phyloP scores from a whole-genome alignment of 1,140 invertebrate genomes.

The Papilio aristodemus region DNA sequence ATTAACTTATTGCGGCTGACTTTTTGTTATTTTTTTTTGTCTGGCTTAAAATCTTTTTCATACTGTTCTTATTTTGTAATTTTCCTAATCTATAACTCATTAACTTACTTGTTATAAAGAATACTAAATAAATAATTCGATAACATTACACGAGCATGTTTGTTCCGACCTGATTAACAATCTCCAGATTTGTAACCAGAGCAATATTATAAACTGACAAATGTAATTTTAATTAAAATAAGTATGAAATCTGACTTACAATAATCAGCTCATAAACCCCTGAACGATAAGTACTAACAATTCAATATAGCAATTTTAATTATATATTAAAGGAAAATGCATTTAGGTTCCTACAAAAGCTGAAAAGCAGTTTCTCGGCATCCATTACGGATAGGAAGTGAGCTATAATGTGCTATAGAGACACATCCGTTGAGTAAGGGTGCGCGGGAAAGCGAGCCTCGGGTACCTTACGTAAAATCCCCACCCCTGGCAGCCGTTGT shows the following conservation, averaged over 20 bases:
- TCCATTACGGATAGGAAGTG: conserved; percentile 52
- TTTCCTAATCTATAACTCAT: too few relatives aligned
- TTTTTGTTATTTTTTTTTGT: background rate
- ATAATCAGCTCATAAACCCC: conserved; percentile 35
- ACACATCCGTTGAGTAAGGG: conserved; percentile 57
- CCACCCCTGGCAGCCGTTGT: conserved; percentile 57
- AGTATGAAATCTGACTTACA: too few relatives aligned
- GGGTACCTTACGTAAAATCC: conserved; percentile 43
- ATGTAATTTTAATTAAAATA: conserved; percentile 32
- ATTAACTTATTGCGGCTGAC: background rate
- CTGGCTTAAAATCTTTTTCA: too few relatives aligned
- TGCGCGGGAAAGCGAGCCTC: conserved; percentile 55
- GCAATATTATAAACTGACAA: too few relatives aligned
- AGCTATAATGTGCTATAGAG: conserved; percentile 55
- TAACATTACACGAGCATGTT: too few relatives aligned
- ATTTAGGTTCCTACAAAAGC: too few relatives aligned
- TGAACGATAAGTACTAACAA: too few relatives aligned
- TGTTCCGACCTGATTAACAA: too few relatives aligned
- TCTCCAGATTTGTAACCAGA: too few relatives aligned
- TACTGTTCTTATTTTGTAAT: too few relatives aligned
- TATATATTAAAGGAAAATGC: too few relatives aligned
- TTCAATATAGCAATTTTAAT: conserved; percentile 34
- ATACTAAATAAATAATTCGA: background rate
- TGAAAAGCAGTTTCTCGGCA: conserved; percentile 50
- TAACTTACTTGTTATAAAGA: too few relatives aligned